Percentiles rank a stretch among this genome's conserved stretches.
Conservation (phyloP, 2,797 vertebrate genomes). For the Spinibarbus caldwelli region DNA sequence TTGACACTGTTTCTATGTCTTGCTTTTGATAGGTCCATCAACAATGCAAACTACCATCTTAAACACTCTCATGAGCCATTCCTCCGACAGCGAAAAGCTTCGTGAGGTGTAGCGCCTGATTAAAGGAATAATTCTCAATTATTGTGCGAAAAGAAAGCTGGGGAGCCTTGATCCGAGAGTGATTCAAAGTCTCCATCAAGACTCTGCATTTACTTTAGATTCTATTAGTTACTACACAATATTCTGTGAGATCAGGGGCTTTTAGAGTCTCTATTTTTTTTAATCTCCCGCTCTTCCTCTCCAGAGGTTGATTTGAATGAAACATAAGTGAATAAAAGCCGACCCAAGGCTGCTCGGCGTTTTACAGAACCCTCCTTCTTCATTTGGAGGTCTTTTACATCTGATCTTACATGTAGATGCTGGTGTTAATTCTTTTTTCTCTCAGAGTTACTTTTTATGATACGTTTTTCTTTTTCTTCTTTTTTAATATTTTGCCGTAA, state of each 20-base stretch:
- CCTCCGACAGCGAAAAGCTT: conserved; percentile 20
- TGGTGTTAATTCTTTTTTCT: neutral
- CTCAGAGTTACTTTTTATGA: conserved; percentile 3
- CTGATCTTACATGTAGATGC: conserved; percentile 69
- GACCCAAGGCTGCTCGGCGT: conserved; percentile 70
- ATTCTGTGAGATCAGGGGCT: conserved; percentile 72
- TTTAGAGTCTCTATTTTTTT: conserved; percentile 32
- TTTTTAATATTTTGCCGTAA: conserved; percentile 14
- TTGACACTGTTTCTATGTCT: neutral
- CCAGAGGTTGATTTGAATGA: conserved; percentile 47
- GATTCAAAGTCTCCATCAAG: conserved; percentile 18
- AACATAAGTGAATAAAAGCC: conserved; percentile 80
- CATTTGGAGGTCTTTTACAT: conserved; percentile 76
- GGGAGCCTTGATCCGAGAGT: conserved; percentile 18
- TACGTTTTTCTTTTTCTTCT: conserved; percentile 2
- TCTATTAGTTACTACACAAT: conserved; percentile 69
- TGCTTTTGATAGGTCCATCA: conserved; percentile 25
- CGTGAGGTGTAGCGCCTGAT: conserved; percentile 64
- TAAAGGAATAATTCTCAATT: conserved; percentile 50
- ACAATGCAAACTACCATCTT: neutral
- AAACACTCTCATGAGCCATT: neutral
- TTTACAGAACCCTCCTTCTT: conserved; percentile 77
- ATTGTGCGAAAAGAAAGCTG: conserved; percentile 36
- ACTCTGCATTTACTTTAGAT: conserved; percentile 44
- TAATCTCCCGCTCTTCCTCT: conserved; percentile 35